These are phyloP conservation scores for Lasioglossum malachurum DNA, from an alignment of 2,888 invertebrate genomes.

Conservation along the genomic window DNA sequence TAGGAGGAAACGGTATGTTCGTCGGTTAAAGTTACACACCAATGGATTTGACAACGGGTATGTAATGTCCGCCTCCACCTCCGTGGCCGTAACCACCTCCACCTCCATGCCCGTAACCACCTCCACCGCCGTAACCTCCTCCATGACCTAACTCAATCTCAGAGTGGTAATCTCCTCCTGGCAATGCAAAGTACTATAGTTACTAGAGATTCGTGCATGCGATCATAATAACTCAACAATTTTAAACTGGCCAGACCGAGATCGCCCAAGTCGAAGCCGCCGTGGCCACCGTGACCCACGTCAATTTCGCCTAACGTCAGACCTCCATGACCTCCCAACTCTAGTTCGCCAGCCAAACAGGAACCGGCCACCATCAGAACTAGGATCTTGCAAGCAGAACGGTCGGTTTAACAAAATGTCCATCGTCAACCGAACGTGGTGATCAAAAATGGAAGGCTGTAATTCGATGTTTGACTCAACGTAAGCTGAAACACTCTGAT, in stretches of 20 bases:
- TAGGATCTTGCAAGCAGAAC: constrained; percentile 50
- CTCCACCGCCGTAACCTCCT: background rate
- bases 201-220: background rate
- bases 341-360: constrained; percentile 52
- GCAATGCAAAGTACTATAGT: background rate
- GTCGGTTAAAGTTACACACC: constrained; percentile 78
- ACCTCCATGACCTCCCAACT: constrained; percentile 56
- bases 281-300: constrained; percentile 54
- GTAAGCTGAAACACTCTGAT: background rate
- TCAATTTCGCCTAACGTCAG: constrained; percentile 78
- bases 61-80: constrained; percentile 68
- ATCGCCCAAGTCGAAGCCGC: constrained; percentile 60
- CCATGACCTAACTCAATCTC: constrained; percentile 62
- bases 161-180: constrained; percentile 42
- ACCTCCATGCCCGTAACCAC: background rate
- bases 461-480: background rate
- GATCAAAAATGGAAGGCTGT: background rate
- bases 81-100: constrained; percentile 58
- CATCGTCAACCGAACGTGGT: background rate
- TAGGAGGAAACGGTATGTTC: background rate
- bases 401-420: background rate
- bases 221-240: background rate
- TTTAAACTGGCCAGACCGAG: constrained; percentile 52
- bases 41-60: constrained; percentile 88
- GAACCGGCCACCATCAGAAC: constrained; percentile 58